Base-by-base conservation (phyloP, 2,113 vertebrate species). In the Mormyrus lacerda region DNA sequence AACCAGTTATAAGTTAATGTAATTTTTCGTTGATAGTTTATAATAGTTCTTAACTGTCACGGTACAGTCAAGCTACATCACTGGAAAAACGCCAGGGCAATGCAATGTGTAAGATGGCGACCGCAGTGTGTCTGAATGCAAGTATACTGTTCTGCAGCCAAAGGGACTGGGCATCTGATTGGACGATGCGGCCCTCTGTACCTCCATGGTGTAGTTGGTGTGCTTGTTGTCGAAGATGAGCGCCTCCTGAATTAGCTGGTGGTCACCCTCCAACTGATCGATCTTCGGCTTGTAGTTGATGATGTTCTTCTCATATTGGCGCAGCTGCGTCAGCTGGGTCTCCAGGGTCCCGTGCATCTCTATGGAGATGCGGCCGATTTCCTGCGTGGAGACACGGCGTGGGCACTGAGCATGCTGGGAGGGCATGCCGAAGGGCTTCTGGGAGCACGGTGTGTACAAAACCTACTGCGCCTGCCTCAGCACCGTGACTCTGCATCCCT, bases 181-280 rank as follows among this genome's bases (percentile, higher is more conserved):
- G 44, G 82, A 8, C 8, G 19, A 11, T 1, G 51, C 11, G 27
- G 19, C n/a, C 11, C 21, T 19, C 35, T 9, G 53, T 95, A 99
- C 98, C 98, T 99, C 98, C 98, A 99, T 99, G 91, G 98, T 99
- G 93, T 99, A 99, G 94, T 99, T 99, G 95, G 98, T 99, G 95
- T 99, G 98, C 93, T 99, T 99, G 94, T 99, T 99, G 96, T 99
- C 98, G 0, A 99, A 99, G 93, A 99, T 99, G 83, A 99, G 98
- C 0, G 98, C 98, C 92, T 99, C 98, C 94, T 99, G 98, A 91
- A 99, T 99, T 91, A 97, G 97, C 92, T 99, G 98, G 95, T 99
- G 97, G 95, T 99, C 98, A 79, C 98, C 97, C 94, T 99, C 98
- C 93, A 99, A 94, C 96, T 99, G 97, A 95, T 99, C 98, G 13